phyloP scores from a whole-genome alignment of 2,888 invertebrate species.

The Hylaea fasciaria region DNA sequence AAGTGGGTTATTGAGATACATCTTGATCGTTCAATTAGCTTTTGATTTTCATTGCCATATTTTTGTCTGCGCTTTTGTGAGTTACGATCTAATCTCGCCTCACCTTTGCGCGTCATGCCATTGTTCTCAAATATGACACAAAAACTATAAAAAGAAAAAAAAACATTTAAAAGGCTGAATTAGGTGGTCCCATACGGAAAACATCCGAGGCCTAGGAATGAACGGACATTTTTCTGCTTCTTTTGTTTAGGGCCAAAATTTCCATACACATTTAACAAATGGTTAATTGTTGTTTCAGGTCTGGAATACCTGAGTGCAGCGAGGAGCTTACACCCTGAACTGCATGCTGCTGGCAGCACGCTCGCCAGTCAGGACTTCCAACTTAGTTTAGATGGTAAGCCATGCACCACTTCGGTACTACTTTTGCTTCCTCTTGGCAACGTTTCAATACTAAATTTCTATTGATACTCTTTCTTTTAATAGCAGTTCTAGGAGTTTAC shows the following conservation, averaged over 20 bases:
- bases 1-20: constrained; percentile 1
- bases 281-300: constrained; percentile 63
- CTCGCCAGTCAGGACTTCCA: constrained; percentile 95
- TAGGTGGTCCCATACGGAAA: too few relatives aligned
- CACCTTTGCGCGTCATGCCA: too few relatives aligned
- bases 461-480: too few relatives aligned
- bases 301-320: constrained; percentile 81
- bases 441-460: too few relatives aligned
- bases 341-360: constrained; percentile 86
- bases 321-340: constrained; percentile 84
- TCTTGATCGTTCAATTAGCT: constrained; percentile 14
- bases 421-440: background rate
- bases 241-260: too few relatives aligned
- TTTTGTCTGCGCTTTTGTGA: background rate
- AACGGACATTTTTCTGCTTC: too few relatives aligned
- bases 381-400: constrained; percentile 94
- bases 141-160: too few relatives aligned
- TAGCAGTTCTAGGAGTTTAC: background rate
- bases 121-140: too few relatives aligned
- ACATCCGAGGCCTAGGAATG: too few relatives aligned
- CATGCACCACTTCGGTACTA: background rate
- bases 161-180: too few relatives aligned
- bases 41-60: background rate
- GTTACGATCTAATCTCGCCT: too few relatives aligned
- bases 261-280: too few relatives aligned